phyloP scores from a whole-genome alignment of 2,888 invertebrate species.

The Subacronicta megacephala region DNA sequence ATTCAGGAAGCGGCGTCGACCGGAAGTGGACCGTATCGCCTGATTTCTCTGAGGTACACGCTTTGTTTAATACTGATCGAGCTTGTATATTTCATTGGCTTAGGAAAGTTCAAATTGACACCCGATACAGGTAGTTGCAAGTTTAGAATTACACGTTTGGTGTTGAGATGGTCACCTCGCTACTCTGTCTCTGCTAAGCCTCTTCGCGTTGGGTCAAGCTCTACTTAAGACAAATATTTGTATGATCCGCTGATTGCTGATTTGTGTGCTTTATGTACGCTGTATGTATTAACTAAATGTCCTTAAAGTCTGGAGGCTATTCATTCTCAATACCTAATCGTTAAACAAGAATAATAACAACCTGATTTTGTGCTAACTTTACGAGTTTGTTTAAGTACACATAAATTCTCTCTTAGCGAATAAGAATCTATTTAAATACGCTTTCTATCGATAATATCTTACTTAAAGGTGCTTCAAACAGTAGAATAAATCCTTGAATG shows the following conservation, averaged over 20 bases:
- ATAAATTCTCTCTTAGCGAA: constrained; percentile 17
- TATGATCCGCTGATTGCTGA: too few relatives aligned
- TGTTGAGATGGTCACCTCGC: too few relatives aligned
- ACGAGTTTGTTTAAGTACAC: constrained; percentile 21
- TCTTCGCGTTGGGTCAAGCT: too few relatives aligned
- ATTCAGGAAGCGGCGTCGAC: constrained; percentile 50
- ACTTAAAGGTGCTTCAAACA: constrained; percentile 20
- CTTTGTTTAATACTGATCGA: constrained; percentile 41
- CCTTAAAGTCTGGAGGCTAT: too few relatives aligned
- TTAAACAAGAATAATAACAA: neutral
- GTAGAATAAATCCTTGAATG: constrained; percentile 3
- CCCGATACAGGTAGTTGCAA: too few relatives aligned
- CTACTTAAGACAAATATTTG: too few relatives aligned
- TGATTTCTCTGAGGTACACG: constrained; percentile 61
- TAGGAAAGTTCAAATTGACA: neutral
- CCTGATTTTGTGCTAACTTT: neutral
- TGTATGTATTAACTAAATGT: too few relatives aligned
- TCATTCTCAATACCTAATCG: too few relatives aligned
- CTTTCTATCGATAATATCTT: constrained; percentile 16
- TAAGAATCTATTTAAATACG: constrained; percentile 22
- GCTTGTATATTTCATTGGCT: constrained; percentile 28
- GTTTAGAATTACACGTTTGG: too few relatives aligned
- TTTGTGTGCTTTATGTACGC: too few relatives aligned
- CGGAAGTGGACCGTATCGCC: constrained; percentile 46
- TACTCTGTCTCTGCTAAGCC: too few relatives aligned